Percentiles rank a stretch among this genome's conserved stretches.
Evolutionary conservation across 2,113 vertebrate species (phyloP).

Genomic region (Phyllostomus hastatus): DNA sequence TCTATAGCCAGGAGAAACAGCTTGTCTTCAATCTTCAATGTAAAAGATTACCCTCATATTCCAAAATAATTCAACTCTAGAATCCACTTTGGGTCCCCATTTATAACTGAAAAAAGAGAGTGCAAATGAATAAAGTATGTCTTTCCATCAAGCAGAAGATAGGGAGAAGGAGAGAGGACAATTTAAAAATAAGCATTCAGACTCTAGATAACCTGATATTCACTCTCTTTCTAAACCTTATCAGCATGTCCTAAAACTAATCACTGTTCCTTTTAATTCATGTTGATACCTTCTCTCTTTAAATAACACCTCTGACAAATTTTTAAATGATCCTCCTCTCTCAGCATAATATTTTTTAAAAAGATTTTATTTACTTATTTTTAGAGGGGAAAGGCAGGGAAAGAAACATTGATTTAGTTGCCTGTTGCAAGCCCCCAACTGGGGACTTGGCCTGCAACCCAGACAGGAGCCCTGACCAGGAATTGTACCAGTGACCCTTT

Average conservation of each 20-base stretch:
- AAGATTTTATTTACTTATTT: too few relatives aligned
- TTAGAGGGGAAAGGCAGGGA: too few relatives aligned
- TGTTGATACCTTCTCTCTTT: slow-evolving; percentile 19
- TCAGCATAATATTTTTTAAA: not conserved
- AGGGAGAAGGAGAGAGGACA: not conserved
- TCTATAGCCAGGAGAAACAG: not conserved
- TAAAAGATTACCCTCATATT: slow-evolving; percentile 6
- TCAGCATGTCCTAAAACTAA: slow-evolving; percentile 29
- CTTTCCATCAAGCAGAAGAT: not conserved
- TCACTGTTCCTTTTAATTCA: slow-evolving; percentile 32
- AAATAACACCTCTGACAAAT: slow-evolving; percentile 3
- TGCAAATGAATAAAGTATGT: not conserved
- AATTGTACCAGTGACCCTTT: too few relatives aligned
- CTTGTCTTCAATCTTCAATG: not conserved
- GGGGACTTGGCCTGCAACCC: too few relatives aligned
- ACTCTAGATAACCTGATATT: not conserved
- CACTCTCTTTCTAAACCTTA: not conserved
- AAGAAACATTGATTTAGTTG: too few relatives aligned
- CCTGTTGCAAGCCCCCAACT: too few relatives aligned
- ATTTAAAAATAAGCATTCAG: not conserved
- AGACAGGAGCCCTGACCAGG: too few relatives aligned
- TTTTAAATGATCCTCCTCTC: slow-evolving; percentile 15
- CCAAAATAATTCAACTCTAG: not conserved
- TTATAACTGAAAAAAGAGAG: not conserved
- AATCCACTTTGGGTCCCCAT: not conserved